Conservation (phyloP, 2,797 vertebrate species). For the Paratrypauchen microcephalus region DNA sequence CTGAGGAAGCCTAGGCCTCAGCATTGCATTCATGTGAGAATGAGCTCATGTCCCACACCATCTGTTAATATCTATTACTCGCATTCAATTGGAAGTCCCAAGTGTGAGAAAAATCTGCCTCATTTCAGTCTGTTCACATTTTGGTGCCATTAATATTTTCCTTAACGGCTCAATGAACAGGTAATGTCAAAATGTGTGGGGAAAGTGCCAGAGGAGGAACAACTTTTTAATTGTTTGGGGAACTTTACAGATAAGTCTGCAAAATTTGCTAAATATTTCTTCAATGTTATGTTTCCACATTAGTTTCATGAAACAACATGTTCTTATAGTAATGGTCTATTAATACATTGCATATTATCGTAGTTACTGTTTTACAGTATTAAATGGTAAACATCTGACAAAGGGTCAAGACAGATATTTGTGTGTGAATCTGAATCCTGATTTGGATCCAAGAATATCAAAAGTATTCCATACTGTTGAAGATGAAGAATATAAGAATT, state of each 20-base stretch:
- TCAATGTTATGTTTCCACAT: background rate
- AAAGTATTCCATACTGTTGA: background rate
- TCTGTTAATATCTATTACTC: constrained; percentile 68
- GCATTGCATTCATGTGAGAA: constrained; percentile 48
- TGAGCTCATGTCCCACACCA: constrained; percentile 50
- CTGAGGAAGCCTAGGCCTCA: constrained; percentile 31
- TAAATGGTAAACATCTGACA: background rate
- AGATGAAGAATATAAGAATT: background rate
- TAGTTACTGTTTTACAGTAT: background rate
- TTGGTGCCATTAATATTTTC: constrained; percentile 43
- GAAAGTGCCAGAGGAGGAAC: constrained; percentile 30
- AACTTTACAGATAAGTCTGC: background rate
- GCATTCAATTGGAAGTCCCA: constrained; percentile 56
- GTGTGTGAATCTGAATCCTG: background rate
- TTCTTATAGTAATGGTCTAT: background rate
- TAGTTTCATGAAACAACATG: background rate
- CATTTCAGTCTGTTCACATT: constrained; percentile 62
- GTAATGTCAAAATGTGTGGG: constrained; percentile 32
- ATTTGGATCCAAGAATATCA: background rate
- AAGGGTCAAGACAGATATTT: background rate
- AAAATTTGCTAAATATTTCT: background rate
- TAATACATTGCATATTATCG: background rate
- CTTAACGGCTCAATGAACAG: constrained; percentile 55
- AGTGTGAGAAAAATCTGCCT: constrained; percentile 38
- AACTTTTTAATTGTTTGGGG: background rate